Conservation (phyloP, 2,113 vertebrate species). For the Pluvianellus socialis region DNA sequence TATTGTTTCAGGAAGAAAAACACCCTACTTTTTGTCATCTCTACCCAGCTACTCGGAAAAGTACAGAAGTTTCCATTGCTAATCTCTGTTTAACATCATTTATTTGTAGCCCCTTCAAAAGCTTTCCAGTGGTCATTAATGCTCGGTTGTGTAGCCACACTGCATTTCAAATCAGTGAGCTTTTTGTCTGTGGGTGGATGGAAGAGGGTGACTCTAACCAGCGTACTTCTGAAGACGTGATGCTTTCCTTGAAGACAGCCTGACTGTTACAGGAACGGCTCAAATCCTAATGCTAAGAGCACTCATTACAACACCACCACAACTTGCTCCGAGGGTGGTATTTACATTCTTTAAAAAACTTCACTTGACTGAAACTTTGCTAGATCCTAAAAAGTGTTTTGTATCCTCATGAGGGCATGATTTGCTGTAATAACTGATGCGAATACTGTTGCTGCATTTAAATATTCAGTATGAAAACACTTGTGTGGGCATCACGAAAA, state of each 20-base stretch:
- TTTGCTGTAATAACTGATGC: neutral
- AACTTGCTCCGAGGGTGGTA: neutral
- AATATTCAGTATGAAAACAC: neutral
- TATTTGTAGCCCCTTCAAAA: neutral
- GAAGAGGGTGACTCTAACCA: neutral
- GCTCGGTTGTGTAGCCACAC: neutral
- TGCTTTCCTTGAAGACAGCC: neutral
- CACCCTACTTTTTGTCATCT: neutral
- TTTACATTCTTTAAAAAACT: neutral
- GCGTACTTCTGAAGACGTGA: neutral
- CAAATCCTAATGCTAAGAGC: neutral
- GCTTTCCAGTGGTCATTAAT: neutral
- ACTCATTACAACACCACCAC: neutral
- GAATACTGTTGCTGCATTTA: neutral
- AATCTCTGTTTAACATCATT: neutral
- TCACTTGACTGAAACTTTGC: neutral
- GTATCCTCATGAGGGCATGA: neutral
- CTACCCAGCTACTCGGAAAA: neutral
- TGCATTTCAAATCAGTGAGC: neutral
- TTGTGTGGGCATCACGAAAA: neutral
- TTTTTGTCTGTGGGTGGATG: neutral
- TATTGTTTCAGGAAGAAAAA: neutral
- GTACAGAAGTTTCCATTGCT: neutral
- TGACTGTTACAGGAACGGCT: neutral
- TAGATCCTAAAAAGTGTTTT: neutral